phyloP scores from a whole-genome alignment of 2,797 vertebrate species.

The Gymnothorax reevesii region DNA sequence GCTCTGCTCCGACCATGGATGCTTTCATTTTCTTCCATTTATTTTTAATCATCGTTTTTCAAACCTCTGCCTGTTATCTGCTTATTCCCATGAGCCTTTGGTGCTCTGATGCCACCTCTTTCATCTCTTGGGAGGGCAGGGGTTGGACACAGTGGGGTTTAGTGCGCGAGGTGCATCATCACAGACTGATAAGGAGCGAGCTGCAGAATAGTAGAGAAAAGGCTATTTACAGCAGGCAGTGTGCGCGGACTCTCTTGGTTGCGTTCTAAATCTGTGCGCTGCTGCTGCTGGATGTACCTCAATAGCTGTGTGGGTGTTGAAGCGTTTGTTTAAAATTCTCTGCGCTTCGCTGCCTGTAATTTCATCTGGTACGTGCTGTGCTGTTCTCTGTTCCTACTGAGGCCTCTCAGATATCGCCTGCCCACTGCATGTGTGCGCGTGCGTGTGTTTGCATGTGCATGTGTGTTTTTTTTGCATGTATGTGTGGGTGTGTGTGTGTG shows the following conservation, averaged over 20 bases:
- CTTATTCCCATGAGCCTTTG: not conserved
- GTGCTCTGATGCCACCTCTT: not conserved
- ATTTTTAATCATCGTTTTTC: not conserved
- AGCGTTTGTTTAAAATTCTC: constrained; percentile 22
- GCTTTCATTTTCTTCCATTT: not conserved
- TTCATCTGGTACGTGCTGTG: not conserved
- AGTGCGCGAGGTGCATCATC: not conserved
- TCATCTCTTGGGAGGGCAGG: not conserved
- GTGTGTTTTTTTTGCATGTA: too few species aligned
- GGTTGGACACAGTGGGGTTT: not conserved
- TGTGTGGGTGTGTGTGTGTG: not conserved
- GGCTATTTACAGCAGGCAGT: constrained; percentile 17
- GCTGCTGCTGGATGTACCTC: not conserved
- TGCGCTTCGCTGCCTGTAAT: not conserved
- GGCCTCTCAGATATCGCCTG: not conserved
- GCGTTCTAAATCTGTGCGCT: constrained; percentile 12
- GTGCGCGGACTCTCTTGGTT: not conserved
- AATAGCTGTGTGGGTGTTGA: constrained; percentile 9
- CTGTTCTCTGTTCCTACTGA: not conserved
- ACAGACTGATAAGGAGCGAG: not conserved
- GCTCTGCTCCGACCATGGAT: not conserved
- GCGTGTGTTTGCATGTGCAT: not conserved
- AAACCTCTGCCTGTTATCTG: not conserved
- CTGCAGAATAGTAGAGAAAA: not conserved
- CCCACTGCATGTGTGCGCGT: not conserved